phyloP scores from a whole-genome alignment of 2,797 vertebrate species.

The Hephaestus fuliginosus region DNA sequence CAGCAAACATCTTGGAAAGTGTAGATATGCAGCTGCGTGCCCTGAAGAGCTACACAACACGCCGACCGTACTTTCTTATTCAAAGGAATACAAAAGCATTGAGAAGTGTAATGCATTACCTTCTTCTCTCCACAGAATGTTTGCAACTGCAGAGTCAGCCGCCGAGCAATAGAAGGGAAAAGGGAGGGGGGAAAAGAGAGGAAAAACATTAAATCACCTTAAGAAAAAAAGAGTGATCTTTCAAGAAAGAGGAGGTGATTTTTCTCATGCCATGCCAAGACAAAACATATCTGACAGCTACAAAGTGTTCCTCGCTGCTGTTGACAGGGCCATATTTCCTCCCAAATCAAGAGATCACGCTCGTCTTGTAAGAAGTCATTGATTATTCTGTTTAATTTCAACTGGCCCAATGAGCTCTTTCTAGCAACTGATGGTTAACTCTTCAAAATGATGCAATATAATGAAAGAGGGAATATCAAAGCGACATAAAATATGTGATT shows the following conservation, averaged over 20 bases:
- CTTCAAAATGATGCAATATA: constrained; percentile 47
- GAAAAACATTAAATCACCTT: constrained; percentile 44
- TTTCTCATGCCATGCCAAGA: constrained; percentile 32
- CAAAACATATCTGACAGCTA: constrained; percentile 49
- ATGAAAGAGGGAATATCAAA: constrained; percentile 41
- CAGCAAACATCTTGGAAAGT: constrained; percentile 29
- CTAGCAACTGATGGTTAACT: constrained; percentile 14
- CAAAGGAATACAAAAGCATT: constrained; percentile 35
- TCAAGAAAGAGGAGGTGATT: constrained; percentile 25
- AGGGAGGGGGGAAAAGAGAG: background rate
- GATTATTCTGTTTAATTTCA: constrained; percentile 56
- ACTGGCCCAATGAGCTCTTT: constrained; percentile 18
- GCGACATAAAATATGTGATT: constrained; percentile 19
- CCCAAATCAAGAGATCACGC: constrained; percentile 47
- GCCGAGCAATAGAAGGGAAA: constrained; percentile 1
- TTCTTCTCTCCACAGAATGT: constrained; percentile 85
- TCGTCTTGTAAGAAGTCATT: constrained; percentile 35
- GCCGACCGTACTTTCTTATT: constrained; percentile 19
- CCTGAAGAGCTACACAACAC: constrained; percentile 25
- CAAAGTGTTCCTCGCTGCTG: constrained; percentile 39
- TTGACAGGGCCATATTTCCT: constrained; percentile 43
- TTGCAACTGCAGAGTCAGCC: constrained; percentile 76
- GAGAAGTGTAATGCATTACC: constrained; percentile 67
- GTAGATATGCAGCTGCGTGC: constrained; percentile 32
- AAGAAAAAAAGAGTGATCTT: constrained; percentile 27